Evolutionary conservation across 2,888 invertebrate species (phyloP), one percentile per base, ranked within the genome.

Genomic region (Plagodis pulveraria): DNA sequence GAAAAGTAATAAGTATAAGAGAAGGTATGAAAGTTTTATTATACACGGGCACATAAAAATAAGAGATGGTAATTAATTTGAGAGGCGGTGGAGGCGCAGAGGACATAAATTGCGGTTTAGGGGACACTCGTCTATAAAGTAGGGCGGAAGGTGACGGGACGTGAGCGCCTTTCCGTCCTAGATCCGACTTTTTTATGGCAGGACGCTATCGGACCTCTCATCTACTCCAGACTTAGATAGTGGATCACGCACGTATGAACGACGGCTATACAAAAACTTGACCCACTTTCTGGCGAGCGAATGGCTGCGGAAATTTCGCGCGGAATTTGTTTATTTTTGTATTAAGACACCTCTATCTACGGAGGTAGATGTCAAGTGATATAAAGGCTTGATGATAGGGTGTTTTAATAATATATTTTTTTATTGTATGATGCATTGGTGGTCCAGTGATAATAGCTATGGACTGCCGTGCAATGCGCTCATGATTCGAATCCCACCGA

Each of bases 131-230:
- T 80, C 80, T 82, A 86, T 87, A 89, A 89, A 89, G 74, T 84
- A 78, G 83, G 81, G 74, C 81, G 81, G 75, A 81, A 85, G 85
- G 88, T 87, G 87, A 87, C 77, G 78, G 80, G 76, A 81, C 83
- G 82, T 78, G 78, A 73, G 75, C 77, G 72, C 64, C 59, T 69
- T 76, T 71, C 76, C 80, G 88, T 78, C 87, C 90, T 83, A 89
- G 80, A 84, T 87, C 80, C 80, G 79, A 76, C 76, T 84, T 89
- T 89, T 91, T 91, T 91, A 90, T 86, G 85, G 83, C 81, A 84
- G 87, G 85, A 84, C 84, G 80, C 80, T 90, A 91, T 91, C 89
- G 83, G 85, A 72, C 79, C 83, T 79, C 83, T 82, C 85, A 87
- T 88, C 87, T 84, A 83, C 80, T 82, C 72, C 78, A 84, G 84